These are phyloP conservation scores for Tiliacea citrago DNA, from an alignment of 2,888 invertebrate species.

Conservation along the genomic window DNA sequence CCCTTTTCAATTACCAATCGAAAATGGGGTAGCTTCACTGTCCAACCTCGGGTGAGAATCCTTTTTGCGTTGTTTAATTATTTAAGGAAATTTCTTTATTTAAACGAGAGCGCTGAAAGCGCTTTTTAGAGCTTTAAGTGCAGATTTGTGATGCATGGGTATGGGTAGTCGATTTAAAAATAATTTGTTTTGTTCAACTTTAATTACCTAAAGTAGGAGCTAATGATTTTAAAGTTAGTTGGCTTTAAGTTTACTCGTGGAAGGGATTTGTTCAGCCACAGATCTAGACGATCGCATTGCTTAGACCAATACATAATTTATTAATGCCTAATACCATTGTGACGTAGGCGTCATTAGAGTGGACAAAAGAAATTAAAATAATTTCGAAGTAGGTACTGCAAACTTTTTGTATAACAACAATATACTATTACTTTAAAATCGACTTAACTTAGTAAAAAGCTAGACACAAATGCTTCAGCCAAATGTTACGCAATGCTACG, in stretches of 20 bases:
- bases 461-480: not conserved
- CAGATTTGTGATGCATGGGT: conserved; percentile 56
- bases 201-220: not conserved
- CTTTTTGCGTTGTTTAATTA: conserved; percentile 89
- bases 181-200: conserved; percentile 21
- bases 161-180: conserved; percentile 43
- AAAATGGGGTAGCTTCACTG: conserved; percentile 87
- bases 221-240: conserved; percentile 19
- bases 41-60: conserved; percentile 89
- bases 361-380: not conserved
- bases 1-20: conserved; percentile 90
- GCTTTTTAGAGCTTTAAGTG: conserved; percentile 69
- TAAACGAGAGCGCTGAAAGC: conserved; percentile 84
- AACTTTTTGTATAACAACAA: no score
- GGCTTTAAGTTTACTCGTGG: conserved; percentile 8
- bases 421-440: not conserved
- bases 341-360: not conserved
- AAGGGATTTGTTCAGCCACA: conserved; percentile 10
- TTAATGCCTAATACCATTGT: not conserved
- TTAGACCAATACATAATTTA: conserved; percentile 21
- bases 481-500: conserved; percentile 20
- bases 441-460: no score
- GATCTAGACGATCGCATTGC: not conserved
- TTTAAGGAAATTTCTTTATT: conserved; percentile 89
- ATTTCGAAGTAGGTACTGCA: not conserved